Base-by-base conservation (phyloP, 1,140 invertebrate species). In the Drosophila santomea region DNA sequence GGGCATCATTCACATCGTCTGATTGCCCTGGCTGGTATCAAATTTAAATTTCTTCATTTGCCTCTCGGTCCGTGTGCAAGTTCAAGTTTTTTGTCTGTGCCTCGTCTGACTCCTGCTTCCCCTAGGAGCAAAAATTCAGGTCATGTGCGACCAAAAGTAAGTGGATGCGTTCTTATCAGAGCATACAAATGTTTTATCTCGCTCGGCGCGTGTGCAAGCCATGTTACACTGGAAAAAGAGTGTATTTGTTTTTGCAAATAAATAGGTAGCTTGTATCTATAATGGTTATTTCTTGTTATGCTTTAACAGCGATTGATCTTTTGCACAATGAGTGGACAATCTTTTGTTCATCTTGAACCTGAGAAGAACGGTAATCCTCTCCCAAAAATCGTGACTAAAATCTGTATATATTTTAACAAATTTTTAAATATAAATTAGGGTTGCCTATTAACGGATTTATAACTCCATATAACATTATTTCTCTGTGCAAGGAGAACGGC, bases 11-110 rank as follows among this genome's bases (percentile, higher is more conserved):
- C 59, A 45, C 41, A 69, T 38, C 35, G 68, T 74, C 68, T 78
- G 73, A 78, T 80, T 77, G 76, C 80, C 72, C 51, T 54, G 43
- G 64, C 57, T 61, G 51, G 64, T 80, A 75, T 82, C 71, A 86
- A 86, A 86, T 86, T 86, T 88, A 86, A 86, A 86, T 86, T 88
- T 88, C 83, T 86, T 86, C 83, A 86, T 88, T 86, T 82, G 78
- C 72, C 54, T 66, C 43, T 58, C 41, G 62, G 58, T 82, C 63
- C 62, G 48, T 81, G 58, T 60, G 74, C 74, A 86, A 81, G 82
- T 81, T 86, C 78, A 81, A 80, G 68, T 85, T 78, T 80, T 85
- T 85, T 74, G 48, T 72, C 47, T 64, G 45, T 55, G 41, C 50
- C 56, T 63, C 60, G 51, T 25, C 51, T 69, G 64, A 62, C 52